Base-by-base conservation (phyloP, 2,797 vertebrate species). In the Chelon labrosus region DNA sequence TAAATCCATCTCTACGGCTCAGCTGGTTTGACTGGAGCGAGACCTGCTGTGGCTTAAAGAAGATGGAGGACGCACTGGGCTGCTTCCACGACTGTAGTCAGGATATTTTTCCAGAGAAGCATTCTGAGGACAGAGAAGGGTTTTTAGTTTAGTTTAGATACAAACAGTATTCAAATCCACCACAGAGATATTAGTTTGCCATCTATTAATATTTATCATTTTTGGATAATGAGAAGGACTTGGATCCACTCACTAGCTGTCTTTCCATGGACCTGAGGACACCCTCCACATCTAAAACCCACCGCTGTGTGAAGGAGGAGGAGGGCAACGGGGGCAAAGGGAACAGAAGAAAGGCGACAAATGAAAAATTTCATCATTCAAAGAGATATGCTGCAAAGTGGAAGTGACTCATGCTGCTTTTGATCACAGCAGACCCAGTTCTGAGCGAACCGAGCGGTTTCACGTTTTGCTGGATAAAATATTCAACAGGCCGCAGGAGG, bases 291-390 rank as follows among this genome's bases (percentile, higher is more conserved):
- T 91, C 83, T 70, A 60, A 79, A 58, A 83, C 80, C 80, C 90
- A 91, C 70, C 75, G 80, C 87, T 91, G 82, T 59, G 62, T 19
- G 56, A 12, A 39, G 31, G 38, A 37, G 17, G 42, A 35, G 20
- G 52, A 10, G 42, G 12, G 25, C 5, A 1, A 0, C 10, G 10
- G 25, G 27, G 56, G 54, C 16, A 38, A 10, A 37, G 7, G 16
- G 1, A 51, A 49, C 46, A 49, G 31, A 14, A 46, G 41, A 38
- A 66, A 74, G 75, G 59, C 4, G 53, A 58, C 4, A 50, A 65
- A 56, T 47, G 5, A 70, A 60, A 35, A 67, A 75, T 88, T 91
- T 84, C 78, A 86, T 89, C 69, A 90, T 86, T 85, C 46, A 79
- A 7, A 67, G 66, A 49, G 72, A 79, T 37, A 73, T 61, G 19